Base-by-base conservation (phyloP, 1,140 invertebrate species). In the Apis mellifera region DNA sequence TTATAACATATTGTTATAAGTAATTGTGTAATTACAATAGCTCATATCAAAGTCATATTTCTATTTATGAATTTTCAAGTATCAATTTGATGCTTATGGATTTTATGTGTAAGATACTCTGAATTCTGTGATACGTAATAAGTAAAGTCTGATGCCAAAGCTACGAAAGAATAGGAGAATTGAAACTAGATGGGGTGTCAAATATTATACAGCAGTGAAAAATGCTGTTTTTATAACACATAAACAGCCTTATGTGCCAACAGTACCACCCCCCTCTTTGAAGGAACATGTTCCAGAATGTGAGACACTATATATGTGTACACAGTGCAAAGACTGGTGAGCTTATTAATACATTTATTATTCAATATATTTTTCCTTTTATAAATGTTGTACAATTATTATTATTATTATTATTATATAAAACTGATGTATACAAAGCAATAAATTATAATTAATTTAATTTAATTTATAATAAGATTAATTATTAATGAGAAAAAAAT, bases 261-360 rank as follows among this genome's bases (percentile, higher is more conserved):
- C 79, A 21, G 87, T 90, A 73, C 78, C 86, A 69, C 91, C 93
- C 8, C 75, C 80, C 23, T 68, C 77, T 15, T 65, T 93, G 42
- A 85, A 59, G 0, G 74, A 74, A 74, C 75, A 90, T n/a, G 82
- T 74, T 78, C 65, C 80, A 66, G 81, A 78, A 57, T 68, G 21
- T 32, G 64, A 88, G 50, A 60, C 79, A 11, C 74, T 89, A 65
- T 89, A 89, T n/a, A 68, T 84, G 48, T 94, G 93, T 74, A 76
- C 88, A 64, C 89, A 91, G 19, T 93, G 93, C 54, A 91, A 86
- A 82, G 93, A 94, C 83, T 84, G 92, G 93, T 94, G 78, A 89
- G 90, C 69, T 78, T 5, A 23, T 13, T 26, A 15, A 62, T 26
- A 62, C 1, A 17, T 8, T 26, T 2, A 1, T 62, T 17, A 62